These are phyloP conservation scores for Drosophila kepulauana DNA, from an alignment of 1,140 invertebrate genomes.

Conservation along the genomic window DNA sequence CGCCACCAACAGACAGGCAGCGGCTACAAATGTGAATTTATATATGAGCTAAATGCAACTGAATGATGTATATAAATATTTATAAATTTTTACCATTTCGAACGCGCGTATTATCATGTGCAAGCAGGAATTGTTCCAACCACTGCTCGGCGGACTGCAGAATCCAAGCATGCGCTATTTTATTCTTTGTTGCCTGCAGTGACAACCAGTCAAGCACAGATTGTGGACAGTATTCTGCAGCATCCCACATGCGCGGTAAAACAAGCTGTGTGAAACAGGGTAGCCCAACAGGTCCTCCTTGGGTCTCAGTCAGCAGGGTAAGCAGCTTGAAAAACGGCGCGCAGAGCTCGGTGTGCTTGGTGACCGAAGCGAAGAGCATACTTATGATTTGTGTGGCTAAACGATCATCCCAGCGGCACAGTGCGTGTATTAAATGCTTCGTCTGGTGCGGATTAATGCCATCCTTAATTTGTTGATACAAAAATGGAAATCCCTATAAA, in stretches of 20 bases:
- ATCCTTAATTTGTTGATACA: slow-evolving; percentile 97
- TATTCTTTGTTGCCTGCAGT: slow-evolving; percentile 93
- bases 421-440: slow-evolving; percentile 95
- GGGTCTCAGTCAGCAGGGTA: slow-evolving; percentile 91
- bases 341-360: slow-evolving; percentile 94
- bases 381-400: slow-evolving; percentile 93
- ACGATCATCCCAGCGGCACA: slow-evolving; percentile 95
- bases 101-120: slow-evolving; percentile 93
- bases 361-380: slow-evolving; percentile 95
- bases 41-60: slow-evolving; percentile 1
- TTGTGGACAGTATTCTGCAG: slow-evolving; percentile 94
- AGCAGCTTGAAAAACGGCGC: slow-evolving; percentile 96
- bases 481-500: slow-evolving; percentile 93
- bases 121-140: slow-evolving; percentile 95
- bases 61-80: neutral
- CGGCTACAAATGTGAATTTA: slow-evolving; percentile 87
- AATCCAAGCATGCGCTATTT: slow-evolving; percentile 95
- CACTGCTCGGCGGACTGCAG: slow-evolving; percentile 94
- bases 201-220: slow-evolving; percentile 96
- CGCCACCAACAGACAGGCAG: slow-evolving; percentile 94
- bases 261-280: slow-evolving; percentile 96
- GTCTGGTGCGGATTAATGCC: slow-evolving; percentile 96
- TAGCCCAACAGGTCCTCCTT: slow-evolving; percentile 91
- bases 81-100: slow-evolving; percentile 88
- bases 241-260: slow-evolving; percentile 95